These are phyloP conservation scores for Lophochroa leadbeateri DNA, from an alignment of 2,113 vertebrate genomes.

Conservation along the genomic window DNA sequence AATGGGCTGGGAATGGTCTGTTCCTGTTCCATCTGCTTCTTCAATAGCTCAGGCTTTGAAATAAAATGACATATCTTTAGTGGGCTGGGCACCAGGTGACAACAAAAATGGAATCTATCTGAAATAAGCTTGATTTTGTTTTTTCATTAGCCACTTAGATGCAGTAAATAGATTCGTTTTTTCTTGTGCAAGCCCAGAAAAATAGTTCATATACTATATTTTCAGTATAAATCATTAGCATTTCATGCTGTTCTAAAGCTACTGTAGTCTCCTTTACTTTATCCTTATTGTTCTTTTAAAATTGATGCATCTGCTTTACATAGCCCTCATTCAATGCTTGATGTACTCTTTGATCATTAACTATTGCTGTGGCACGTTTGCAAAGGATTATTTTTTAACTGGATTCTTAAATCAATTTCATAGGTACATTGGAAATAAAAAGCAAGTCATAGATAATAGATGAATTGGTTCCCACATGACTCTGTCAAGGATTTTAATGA, in stretches of 20 bases:
- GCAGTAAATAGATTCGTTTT: not conserved
- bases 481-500: not conserved
- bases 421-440: not conserved
- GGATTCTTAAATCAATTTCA: not conserved
- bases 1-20: not conserved
- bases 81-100: not conserved
- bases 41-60: not conserved
- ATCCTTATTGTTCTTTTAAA: not conserved
- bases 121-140: not conserved
- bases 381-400: not conserved
- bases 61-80: not conserved
- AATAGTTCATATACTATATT: not conserved
- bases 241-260: not conserved
- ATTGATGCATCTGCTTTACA: not conserved
- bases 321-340: not conserved
- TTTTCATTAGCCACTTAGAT: not conserved
- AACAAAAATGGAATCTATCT: not conserved
- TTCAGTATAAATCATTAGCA: not conserved
- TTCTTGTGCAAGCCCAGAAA: not conserved
- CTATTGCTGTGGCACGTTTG: not conserved
- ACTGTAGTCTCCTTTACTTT: not conserved
- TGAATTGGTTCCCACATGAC: not conserved
- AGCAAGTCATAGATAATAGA: not conserved
- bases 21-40: not conserved
- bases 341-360: not conserved